phyloP scores from a whole-genome alignment of 2,888 invertebrate genomes.

The Polydrusus tereticollis region DNA sequence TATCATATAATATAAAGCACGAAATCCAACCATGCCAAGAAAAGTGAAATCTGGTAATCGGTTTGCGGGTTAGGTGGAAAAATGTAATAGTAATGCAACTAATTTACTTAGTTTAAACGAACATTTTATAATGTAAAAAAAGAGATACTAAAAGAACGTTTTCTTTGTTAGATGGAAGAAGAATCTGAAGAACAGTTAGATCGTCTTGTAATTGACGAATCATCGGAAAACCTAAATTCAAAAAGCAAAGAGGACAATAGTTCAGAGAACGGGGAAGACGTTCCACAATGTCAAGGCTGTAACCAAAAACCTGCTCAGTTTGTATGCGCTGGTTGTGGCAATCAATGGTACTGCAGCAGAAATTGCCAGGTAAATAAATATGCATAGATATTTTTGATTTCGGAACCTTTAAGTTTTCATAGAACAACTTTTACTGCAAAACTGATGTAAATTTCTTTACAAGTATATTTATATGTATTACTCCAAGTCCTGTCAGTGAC shows the following conservation, averaged over 20 bases:
- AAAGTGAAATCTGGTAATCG: too few species aligned
- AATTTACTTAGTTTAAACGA: neutral
- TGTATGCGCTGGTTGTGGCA: slow-evolving; percentile 90
- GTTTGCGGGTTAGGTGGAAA: too few species aligned
- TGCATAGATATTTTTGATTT: neutral
- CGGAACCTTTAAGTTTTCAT: neutral
- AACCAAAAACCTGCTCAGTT: slow-evolving; percentile 85
- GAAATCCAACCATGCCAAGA: too few species aligned
- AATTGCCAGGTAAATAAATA: slow-evolving; percentile 84
- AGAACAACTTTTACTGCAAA: too few species aligned
- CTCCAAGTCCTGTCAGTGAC: too few species aligned
- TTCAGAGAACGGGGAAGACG: slow-evolving; percentile 68
- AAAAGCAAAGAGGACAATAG: slow-evolving; percentile 62
- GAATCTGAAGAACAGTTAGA: slow-evolving; percentile 76
- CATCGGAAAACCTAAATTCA: slow-evolving; percentile 66
- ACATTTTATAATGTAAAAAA: slow-evolving; percentile 13
- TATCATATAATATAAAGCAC: too few species aligned
- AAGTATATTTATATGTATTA: too few species aligned
- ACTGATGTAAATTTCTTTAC: too few species aligned
- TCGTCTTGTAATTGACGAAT: slow-evolving; percentile 73
- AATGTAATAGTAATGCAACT: too few species aligned
- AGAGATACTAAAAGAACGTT: neutral
- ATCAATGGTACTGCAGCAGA: slow-evolving; percentile 95
- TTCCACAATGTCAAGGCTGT: slow-evolving; percentile 89
- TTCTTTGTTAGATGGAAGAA: slow-evolving; percentile 65